A percentile compares a stretch with the other conserved stretches of the same genome.
These are phyloP conservation scores for Aspiorhynchus laticeps DNA, from an alignment of 2,113 vertebrate genomes.

Conservation along the genomic window DNA sequence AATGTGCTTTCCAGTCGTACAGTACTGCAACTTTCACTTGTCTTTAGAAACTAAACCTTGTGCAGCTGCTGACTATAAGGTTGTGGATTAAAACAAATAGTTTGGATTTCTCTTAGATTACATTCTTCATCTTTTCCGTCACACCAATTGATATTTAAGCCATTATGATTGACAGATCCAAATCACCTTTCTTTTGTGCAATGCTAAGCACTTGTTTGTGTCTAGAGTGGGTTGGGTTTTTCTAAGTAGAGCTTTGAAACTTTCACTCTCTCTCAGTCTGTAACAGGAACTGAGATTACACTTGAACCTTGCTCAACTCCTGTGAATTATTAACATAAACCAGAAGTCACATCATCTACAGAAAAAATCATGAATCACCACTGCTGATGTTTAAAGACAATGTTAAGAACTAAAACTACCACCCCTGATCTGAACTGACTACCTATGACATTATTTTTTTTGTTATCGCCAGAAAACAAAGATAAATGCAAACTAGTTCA, in stretches of 20 bases:
- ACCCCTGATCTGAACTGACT: background rate
- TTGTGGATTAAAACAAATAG: background rate
- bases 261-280: conserved; percentile 16
- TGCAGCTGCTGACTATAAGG: background rate
- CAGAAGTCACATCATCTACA: background rate
- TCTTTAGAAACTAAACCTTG: no score
- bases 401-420: background rate
- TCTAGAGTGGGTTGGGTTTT: conserved; percentile 40
- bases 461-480: background rate
- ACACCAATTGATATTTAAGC: background rate
- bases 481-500: background rate
- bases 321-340: conserved; percentile 18
- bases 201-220: conserved; percentile 38
- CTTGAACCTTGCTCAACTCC: conserved; percentile 5
- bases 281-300: conserved; percentile 61
- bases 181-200: conserved; percentile 34
- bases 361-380: background rate
- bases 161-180: conserved; percentile 19
- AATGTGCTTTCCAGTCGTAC: no score
- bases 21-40: background rate
- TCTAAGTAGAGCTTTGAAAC: conserved; percentile 39
- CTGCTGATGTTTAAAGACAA: background rate
- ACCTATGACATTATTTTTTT: background rate
- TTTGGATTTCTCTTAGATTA: background rate
- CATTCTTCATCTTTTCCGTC: background rate